Evolutionary conservation across 2,888 invertebrate species (phyloP), one percentile per base, ranked within the genome.

Genomic region (Melieria crassipennis): DNA sequence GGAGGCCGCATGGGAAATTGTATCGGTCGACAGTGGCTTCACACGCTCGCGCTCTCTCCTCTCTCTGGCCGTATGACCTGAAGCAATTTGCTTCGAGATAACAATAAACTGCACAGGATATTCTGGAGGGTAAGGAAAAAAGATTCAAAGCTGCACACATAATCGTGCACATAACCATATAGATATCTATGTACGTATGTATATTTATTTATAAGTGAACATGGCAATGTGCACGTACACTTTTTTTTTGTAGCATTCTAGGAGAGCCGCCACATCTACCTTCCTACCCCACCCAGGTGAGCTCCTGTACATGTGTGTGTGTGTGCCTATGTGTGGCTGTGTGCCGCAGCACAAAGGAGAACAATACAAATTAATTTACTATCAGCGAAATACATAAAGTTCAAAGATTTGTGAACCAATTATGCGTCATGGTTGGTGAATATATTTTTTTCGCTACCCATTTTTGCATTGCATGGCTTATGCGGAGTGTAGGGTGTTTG

Each of bases 291-390:
- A 13, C 57, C 10, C 42, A 30, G 5, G 9, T 2, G 57, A 7
- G 10, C 9, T 30, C 30, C 6, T 3, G n/a, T 16, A 30, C 13
- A 47, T 57, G 16, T 13, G 58, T 57, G 66, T 66, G 58, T 66
- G 57, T 65, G 42, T 66, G 58, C 66, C 57, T 47, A 57, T 48
- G 47, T 66, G 66, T 13, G 66, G 66, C 58, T 43, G 57, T 57
- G 48, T 13, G 66, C 66, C 58, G 47, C 66, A 58, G 58, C 57
- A 58, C 66, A 66, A 58, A 58, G 57, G 74, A 71, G 69, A 61
- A 68, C 58, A 76, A 76, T 75, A 75, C 74, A 75, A 73, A 71
- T 70, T 72, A 74, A 76, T 76, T 75, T 76, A 76, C 74, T 75
- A 73, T 73, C 76, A 72, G 62, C 67, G 73, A 73, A 72, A 69